These are phyloP conservation scores for Xanthostigma xanthostigma DNA, from an alignment of 2,888 invertebrate species.

Conservation along the genomic window DNA sequence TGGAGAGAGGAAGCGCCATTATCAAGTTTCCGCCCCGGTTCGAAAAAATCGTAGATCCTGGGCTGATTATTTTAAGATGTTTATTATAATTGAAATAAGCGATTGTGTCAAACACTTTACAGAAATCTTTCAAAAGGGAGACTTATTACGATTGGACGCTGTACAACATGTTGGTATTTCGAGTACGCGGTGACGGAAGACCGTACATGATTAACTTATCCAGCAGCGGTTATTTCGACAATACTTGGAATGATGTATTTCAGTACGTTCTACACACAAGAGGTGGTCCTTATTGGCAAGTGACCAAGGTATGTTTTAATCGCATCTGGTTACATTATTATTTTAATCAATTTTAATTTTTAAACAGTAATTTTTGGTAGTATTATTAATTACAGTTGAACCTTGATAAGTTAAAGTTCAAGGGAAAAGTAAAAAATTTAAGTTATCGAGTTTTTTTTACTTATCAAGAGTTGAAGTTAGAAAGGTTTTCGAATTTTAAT, in stretches of 20 bases:
- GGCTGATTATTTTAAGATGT: no score
- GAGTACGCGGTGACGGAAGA: constrained; percentile 87
- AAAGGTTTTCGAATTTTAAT: no score
- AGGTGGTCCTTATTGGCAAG: constrained; percentile 98
- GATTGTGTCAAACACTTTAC: constrained; percentile 16
- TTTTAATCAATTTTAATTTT: not conserved
- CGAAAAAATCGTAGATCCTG: no score
- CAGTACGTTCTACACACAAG: constrained; percentile 79
- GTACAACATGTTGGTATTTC: constrained; percentile 64
- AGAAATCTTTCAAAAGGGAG: constrained; percentile 72
- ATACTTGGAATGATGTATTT: constrained; percentile 81
- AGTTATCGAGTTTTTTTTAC: no score
- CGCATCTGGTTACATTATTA: not conserved
- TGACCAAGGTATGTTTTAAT: constrained; percentile 47
- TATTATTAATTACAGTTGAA: no score
- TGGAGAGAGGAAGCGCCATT: no score
- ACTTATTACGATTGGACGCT: constrained; percentile 54
- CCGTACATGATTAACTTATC: constrained; percentile 72
- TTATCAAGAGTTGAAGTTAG: no score
- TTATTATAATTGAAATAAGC: constrained; percentile 1
- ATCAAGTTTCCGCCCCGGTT: no score
- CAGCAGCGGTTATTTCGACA: constrained; percentile 60
- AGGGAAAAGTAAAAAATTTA: no score
- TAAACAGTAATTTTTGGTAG: not conserved
- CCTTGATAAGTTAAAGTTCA: no score